These are phyloP conservation scores for Rallus crepitans DNA, from an alignment of 2,797 vertebrate species.

Conservation along the genomic window DNA sequence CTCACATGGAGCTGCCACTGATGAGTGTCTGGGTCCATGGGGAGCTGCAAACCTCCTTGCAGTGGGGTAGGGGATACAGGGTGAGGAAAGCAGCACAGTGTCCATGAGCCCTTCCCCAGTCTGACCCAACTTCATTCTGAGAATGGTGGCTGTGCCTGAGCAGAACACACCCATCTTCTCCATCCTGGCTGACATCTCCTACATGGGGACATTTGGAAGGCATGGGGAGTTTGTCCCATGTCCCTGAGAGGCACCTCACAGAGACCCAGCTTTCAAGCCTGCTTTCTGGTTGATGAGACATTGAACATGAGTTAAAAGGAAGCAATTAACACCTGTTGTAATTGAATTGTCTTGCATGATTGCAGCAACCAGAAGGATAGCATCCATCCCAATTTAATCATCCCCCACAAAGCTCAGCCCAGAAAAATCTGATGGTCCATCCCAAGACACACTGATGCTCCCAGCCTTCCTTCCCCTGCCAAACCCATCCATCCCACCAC, in stretches of 20 bases:
- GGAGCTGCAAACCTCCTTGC: background rate
- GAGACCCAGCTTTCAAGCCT: background rate
- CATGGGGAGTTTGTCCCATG: accelerated
- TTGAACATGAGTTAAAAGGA: background rate
- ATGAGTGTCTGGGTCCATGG: accelerated
- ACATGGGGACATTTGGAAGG: background rate
- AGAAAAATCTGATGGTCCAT: background rate
- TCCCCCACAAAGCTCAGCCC: background rate
- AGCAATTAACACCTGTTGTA: background rate
- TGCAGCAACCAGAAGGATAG: background rate
- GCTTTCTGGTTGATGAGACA: background rate
- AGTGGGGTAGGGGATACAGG: background rate
- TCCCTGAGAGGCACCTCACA: background rate
- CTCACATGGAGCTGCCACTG: accelerated
- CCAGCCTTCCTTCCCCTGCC: background rate
- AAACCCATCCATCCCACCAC: background rate
- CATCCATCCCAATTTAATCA: background rate
- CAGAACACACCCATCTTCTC: background rate
- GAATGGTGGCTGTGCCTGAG: accelerated
- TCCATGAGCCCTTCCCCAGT: background rate
- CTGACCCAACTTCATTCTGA: background rate
- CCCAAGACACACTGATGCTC: background rate
- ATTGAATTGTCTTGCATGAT: background rate
- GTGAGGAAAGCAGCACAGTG: accelerated
- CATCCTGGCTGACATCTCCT: background rate